These are phyloP conservation scores for Silurus lanzhouensis DNA, from an alignment of 2,797 vertebrate species.

Conservation along the genomic window DNA sequence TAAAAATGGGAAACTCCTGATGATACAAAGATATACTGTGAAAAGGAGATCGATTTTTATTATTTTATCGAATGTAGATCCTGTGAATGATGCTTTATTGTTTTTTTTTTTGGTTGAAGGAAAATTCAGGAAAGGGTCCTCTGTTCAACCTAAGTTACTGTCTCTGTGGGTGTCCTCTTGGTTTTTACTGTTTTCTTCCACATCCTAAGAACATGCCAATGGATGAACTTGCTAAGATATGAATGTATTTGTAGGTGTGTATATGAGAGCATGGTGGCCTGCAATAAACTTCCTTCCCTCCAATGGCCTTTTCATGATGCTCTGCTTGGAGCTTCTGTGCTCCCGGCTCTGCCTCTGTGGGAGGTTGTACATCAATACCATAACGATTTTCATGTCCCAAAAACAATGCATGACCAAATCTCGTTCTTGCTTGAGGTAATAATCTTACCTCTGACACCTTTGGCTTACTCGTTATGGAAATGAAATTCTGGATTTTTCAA, in stretches of 20 bases:
- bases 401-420: neutral
- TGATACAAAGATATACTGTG: neutral
- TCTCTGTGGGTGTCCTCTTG: neutral
- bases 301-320: neutral
- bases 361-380: neutral
- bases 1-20: neutral
- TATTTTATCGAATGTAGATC: neutral
- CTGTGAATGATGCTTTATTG: neutral
- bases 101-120: neutral
- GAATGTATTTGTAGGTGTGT: neutral
- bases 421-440: neutral
- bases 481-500: neutral
- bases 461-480: neutral
- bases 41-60: neutral
- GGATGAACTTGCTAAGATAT: neutral
- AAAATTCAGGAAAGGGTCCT: neutral
- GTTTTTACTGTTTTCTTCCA: neutral
- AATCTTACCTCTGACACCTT: neutral
- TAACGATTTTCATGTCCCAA: neutral
- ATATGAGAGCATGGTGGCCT: neutral
- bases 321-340: neutral
- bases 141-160: neutral
- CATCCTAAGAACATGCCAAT: neutral
- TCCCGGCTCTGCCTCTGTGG: neutral
- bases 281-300: neutral